Evolutionary conservation across 2,113 vertebrate genomes (phyloP).

Genomic region (Macrotus californicus): DNA sequence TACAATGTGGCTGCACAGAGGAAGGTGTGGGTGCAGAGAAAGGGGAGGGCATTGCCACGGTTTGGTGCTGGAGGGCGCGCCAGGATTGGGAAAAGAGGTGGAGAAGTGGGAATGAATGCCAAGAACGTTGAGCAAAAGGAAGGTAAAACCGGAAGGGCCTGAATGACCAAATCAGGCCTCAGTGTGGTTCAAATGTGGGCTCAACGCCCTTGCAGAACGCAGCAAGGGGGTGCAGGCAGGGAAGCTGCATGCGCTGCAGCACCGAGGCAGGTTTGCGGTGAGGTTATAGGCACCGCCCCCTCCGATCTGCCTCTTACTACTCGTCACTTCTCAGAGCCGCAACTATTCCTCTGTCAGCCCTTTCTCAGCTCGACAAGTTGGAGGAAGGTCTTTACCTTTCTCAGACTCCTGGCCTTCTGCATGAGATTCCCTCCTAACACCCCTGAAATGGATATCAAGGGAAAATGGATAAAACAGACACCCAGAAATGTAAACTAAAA

Average conservation of each 20-base stretch:
- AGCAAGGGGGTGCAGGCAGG: neutral
- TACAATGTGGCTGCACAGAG: neutral
- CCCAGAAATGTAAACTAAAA: neutral
- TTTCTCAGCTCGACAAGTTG: neutral
- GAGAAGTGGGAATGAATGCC: neutral
- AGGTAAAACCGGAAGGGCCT: neutral
- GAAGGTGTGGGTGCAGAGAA: neutral
- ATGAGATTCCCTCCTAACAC: too few relatives aligned
- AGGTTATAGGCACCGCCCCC: accelerated
- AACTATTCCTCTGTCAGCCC: neutral
- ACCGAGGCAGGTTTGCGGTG: too few relatives aligned
- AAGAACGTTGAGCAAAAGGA: neutral
- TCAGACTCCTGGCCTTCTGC: neutral
- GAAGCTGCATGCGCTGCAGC: accelerated
- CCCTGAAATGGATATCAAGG: neutral
- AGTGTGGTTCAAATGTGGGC: too few relatives aligned
- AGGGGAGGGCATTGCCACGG: neutral
- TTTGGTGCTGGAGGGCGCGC: neutral
- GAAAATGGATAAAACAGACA: neutral
- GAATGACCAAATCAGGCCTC: neutral
- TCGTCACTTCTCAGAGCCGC: neutral
- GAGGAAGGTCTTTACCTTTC: neutral
- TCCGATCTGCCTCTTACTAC: neutral
- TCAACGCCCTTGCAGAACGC: neutral
- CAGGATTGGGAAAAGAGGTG: neutral